Evolutionary conservation across 2,797 vertebrate genomes (phyloP), one percentile per base, ranked within the genome.

Genomic region (Crocodylus rhombifer): DNA sequence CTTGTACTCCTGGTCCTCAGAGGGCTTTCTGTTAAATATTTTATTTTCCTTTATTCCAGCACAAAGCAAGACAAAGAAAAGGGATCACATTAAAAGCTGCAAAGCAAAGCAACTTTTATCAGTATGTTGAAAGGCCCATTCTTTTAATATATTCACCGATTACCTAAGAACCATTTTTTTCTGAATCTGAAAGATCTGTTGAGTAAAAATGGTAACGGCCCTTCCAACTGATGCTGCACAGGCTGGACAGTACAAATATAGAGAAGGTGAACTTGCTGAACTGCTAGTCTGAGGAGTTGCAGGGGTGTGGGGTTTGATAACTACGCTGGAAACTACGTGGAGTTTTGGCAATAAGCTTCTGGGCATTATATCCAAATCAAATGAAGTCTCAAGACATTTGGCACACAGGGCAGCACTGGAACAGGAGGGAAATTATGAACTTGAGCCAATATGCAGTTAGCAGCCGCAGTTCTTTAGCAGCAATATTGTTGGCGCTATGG

Each of bases 141-240:
- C 60, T 82, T 92, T 79, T 79, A 91, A 86, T 79, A 95, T 94
- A 91, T 28, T 23, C 58, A 87, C 87, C 93, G 87, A 94, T 82
- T 60, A 25, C 65, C 74, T 85, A 93, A 88, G 80, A 85, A 58
- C 2, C 57, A 82, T 91, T 88, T 82, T 86, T 71, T 76, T 14
- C 58, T n/a, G 86, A 80, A 82, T 73, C 4, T 58, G 92, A 94
- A 93, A 88, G 82, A 84, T 71, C 92, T 89, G 92, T 87, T 94
- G 91, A 65, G 84, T 5, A 0, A 23, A 84, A 94, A 78, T 33
- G 28, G 56, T 81, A 82, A 90, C 7, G 76, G 80, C 14, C 11
- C 73, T 74, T 84, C 64, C 90, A 75, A 95, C 82, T 61, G 55
- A 30, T 63, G 79, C 63, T 28, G 33, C 83, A 79, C 5, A 0